Base-by-base conservation (phyloP, 2,113 vertebrate genomes). In the Myxocyprinus asiaticus region DNA sequence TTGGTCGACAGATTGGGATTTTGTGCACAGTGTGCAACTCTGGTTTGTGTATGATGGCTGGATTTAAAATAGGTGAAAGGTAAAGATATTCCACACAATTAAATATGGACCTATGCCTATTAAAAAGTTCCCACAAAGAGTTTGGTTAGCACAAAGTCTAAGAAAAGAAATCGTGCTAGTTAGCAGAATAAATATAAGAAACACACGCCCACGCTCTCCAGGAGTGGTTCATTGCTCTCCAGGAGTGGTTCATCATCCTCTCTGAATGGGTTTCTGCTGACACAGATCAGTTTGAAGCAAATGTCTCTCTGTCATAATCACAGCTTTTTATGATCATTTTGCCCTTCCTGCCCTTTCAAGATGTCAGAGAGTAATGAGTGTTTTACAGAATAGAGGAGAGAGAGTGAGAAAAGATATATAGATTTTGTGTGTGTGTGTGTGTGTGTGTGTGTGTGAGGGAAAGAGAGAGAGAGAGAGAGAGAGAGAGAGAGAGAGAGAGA, bases 311-410 rank as follows among this genome's bases (percentile, higher is more conserved):
- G 88, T 90, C 90, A 91, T 91, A 92, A 92, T 91, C 89, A 88
- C 88, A 86, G 89, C 87, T 91, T 88, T 91, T 91, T 91, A 92
- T 91, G 91, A 91, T 90, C 88, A 78, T 81, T 90, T 88, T 91
- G 91, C 89, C 89, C 90, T 91, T 83, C 85, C 77, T 91, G 89
- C 89, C 90, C 91, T 91, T 92, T 92, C 87, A 88, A 90, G 87
- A 88, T 89, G 90, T 76, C 14, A 73, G 58, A 85, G 80, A 89
- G 88, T 91, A 93, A 92, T 91, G 90, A 91, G 90, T 87, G 86
- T 87, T 91, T 88, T 86, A 76, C 88, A 91, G 89, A 84, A 86
- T 83, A 44, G 45, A 63, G 22, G 22, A 33, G 11, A 71, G 22
- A 33, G 11, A 71, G n/a, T 45, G 67, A 77, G 48, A 15, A 50